Conservation (phyloP, 2,113 vertebrate species). For the Piprites chloris region DNA sequence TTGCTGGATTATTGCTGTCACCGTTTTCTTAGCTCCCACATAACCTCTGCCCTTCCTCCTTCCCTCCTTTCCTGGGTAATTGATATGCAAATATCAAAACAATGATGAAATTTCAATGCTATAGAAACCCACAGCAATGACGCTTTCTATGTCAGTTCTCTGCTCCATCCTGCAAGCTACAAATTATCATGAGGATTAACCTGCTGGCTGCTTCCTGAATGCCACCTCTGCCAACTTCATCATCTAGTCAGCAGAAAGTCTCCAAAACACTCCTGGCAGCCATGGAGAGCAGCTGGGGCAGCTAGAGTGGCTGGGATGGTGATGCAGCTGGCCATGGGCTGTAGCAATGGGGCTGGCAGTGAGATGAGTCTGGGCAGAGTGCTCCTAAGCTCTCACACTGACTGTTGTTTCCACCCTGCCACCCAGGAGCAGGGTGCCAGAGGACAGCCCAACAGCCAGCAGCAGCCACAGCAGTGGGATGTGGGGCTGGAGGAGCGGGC, state of each 20-base stretch:
- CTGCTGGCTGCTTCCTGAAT: background rate
- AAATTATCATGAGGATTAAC: slow-evolving; percentile 10
- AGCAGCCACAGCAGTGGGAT: background rate
- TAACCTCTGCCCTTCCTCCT: slow-evolving; percentile 15
- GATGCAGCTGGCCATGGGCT: background rate
- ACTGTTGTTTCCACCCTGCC: background rate
- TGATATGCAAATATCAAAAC: slow-evolving; percentile 28
- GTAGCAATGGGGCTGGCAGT: background rate
- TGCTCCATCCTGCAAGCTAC: background rate
- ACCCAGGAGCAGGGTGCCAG: background rate
- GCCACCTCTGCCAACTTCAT: background rate
- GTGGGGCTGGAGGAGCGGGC: background rate
- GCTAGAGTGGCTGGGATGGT: rapidly evolving
- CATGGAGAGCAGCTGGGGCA: background rate
- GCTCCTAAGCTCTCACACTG: background rate
- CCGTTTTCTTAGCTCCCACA: background rate
- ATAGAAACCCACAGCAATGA: background rate
- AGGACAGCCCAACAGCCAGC: background rate
- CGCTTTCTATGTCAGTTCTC: background rate
- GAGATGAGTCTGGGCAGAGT: background rate
- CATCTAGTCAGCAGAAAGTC: background rate
- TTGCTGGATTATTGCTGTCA: background rate
- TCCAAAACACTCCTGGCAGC: background rate
- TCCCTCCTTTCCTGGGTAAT: background rate
- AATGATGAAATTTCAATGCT: slow-evolving; percentile 24